Conservation (phyloP, 2,113 vertebrate species). For the Perca schrenkii region DNA sequence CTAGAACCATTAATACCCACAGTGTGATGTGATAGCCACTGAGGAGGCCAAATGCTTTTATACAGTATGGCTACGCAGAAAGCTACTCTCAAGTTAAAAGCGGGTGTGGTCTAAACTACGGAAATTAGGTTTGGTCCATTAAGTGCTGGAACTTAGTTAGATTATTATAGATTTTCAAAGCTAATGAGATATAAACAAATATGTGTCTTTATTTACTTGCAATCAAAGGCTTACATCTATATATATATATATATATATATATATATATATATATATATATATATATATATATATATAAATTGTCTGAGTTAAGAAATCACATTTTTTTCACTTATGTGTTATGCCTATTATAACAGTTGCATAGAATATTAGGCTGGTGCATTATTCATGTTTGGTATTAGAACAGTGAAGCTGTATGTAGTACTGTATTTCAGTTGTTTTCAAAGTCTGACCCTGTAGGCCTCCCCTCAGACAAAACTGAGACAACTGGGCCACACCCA, state of each 20-base stretch:
- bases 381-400: not conserved
- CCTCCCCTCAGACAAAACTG: too few relatives aligned
- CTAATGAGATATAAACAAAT: not conserved
- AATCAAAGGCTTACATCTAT: not conserved
- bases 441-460: too few relatives aligned
- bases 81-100: slow-evolving; percentile 52
- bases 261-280: too few relatives aligned
- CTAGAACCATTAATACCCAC: slow-evolving; percentile 41
- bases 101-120: slow-evolving; percentile 22
- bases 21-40: slow-evolving; percentile 36
- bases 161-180: slow-evolving; percentile 26
- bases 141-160: slow-evolving; percentile 34
- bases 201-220: slow-evolving; percentile 1
- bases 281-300: too few relatives aligned
- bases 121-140: slow-evolving; percentile 43
- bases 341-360: not conserved
- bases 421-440: too few relatives aligned
- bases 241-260: too few relatives aligned
- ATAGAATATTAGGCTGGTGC: not conserved
- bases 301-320: not conserved
- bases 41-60: slow-evolving; percentile 39
- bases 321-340: slow-evolving; percentile 1
- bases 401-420: not conserved
- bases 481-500: too few relatives aligned
- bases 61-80: slow-evolving; percentile 5